Base-by-base conservation (phyloP, 2,797 vertebrate species). In the Trachops cirrhosus region DNA sequence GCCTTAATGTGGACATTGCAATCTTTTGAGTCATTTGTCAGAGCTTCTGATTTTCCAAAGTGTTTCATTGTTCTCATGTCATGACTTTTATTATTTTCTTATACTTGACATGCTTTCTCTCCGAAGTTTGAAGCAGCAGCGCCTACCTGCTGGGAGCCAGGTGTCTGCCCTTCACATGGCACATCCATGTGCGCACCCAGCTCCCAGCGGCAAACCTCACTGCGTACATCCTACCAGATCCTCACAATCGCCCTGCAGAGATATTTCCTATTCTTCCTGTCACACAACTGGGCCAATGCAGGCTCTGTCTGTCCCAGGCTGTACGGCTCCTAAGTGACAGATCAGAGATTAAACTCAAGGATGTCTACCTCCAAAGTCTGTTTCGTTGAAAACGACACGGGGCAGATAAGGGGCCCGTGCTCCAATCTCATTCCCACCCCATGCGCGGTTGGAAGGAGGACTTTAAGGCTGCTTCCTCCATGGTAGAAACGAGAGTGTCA, bases 1-100 rank as follows among this genome's bases (percentile, higher is more conserved):
- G 39, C 16, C 24, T 90, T 21, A 50, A 85, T 54, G 37, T 59
- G 57, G 48, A 15, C 67, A 80, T 14, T 91, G 19, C 12, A 62
- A n/a, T 24, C 74, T 86, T 54, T 46, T 71, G 57, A 95, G 88
- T 48, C 84, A 94, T 70, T 94, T 86, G 48, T 5, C 39, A 46
- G 48, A 37, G 22, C 50, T 80, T 91, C 59, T 68, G 26, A 89
- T 78, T 92, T 95, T 70, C 62, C 48, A n/a, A 91, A 77, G 16
- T 37, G 21, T 74, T 92, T 91, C 37, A 54, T 4, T 86, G 19
- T 75, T 57, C 64, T 91, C 8, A 62, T 92, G 70, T 80, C 83
- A 71, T 48, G 86, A 89, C 26, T 64, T 83, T 70, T 21, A 59
- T 54, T 71, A 90, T 86, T 92, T 92, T 82, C 26, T 93, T 73